Evolutionary conservation across 1,140 invertebrate genomes (phyloP).

Genomic region (Eumaeus atala): DNA sequence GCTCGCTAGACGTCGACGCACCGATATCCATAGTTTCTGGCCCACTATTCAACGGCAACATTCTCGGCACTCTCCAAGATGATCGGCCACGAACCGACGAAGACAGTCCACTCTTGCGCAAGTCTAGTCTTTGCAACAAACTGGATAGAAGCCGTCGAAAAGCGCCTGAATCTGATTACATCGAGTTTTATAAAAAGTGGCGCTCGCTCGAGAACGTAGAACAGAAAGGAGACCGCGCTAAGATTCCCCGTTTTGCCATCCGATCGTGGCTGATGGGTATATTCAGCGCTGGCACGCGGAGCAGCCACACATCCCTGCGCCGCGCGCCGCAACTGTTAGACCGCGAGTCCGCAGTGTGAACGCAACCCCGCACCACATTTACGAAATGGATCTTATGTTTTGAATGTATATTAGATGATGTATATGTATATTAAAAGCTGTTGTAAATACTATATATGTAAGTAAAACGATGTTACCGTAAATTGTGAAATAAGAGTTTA

Average conservation of each 20-base stretch:
- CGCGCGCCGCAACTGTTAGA: slow-evolving; percentile 72
- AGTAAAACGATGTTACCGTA: slow-evolving; percentile 73
- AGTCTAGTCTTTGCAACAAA: slow-evolving; percentile 61
- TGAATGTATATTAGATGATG: slow-evolving; percentile 10
- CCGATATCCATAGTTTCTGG: slow-evolving; percentile 56
- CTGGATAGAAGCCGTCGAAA: slow-evolving; percentile 54
- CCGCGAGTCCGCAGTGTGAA: slow-evolving; percentile 65
- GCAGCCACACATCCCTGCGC: slow-evolving; percentile 78
- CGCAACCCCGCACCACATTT: slow-evolving; percentile 6
- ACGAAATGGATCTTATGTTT: slow-evolving; percentile 7
- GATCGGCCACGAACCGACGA: slow-evolving; percentile 57
- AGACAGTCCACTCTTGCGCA: slow-evolving; percentile 67
- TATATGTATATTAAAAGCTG: slow-evolving; percentile 61
- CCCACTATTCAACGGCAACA: slow-evolving; percentile 65
- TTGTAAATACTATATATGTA: slow-evolving; percentile 71
- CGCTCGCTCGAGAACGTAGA: slow-evolving; percentile 83
- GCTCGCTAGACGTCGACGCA: slow-evolving; percentile 56
- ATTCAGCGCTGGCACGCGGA: slow-evolving; percentile 78
- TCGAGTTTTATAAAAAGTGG: slow-evolving; percentile 81
- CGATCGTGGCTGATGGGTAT: slow-evolving; percentile 81
- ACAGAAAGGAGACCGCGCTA: slow-evolving; percentile 63
- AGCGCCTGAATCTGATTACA: slow-evolving; percentile 62
- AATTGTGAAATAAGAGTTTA: slow-evolving; percentile 74
- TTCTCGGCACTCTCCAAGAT: slow-evolving; percentile 62
- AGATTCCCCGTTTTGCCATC: slow-evolving; percentile 74